Evolutionary conservation across 2,888 invertebrate species (phyloP).

Genomic region (Microplitis deprimator): DNA sequence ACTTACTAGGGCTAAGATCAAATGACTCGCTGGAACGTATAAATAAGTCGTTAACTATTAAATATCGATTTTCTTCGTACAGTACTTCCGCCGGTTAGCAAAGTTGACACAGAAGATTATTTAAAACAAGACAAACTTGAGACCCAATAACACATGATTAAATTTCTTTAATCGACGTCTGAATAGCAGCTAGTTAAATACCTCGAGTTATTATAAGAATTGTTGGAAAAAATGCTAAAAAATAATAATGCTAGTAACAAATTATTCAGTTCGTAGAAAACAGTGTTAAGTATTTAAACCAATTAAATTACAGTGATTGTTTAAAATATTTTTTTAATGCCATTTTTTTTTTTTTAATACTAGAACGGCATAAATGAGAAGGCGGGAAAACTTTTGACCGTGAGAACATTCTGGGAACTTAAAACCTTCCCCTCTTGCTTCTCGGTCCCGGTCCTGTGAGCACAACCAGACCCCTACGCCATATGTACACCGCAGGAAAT

Average conservation of each 20-base stretch:
- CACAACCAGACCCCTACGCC: slow-evolving; percentile 58
- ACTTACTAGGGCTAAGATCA: slow-evolving; percentile 12
- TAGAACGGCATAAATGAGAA: slow-evolving; percentile 36
- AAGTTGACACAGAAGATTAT: slow-evolving; percentile 1
- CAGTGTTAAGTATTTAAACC: too few species aligned
- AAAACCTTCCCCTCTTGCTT: slow-evolving; percentile 52
- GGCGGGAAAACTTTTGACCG: slow-evolving; percentile 69
- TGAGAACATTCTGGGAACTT: slow-evolving; percentile 70
- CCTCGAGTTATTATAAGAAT: neutral
- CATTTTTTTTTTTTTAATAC: neutral
- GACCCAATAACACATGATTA: neutral
- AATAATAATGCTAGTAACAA: too few species aligned
- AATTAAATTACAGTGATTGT: neutral
- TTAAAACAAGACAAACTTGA: neutral
- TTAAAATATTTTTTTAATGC: neutral
- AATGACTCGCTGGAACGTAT: slow-evolving; percentile 14
- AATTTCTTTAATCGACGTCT: neutral
- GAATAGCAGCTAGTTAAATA: neutral
- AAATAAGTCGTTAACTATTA: neutral
- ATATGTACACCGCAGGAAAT: slow-evolving; percentile 68
- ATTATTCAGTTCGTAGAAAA: too few species aligned
- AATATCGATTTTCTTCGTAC: slow-evolving; percentile 20
- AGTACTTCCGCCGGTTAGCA: neutral
- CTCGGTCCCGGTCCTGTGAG: slow-evolving; percentile 48
- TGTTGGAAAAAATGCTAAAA: neutral